Evolutionary conservation across 2,797 vertebrate species (phyloP).

Genomic region (Fistularia tabacaria): DNA sequence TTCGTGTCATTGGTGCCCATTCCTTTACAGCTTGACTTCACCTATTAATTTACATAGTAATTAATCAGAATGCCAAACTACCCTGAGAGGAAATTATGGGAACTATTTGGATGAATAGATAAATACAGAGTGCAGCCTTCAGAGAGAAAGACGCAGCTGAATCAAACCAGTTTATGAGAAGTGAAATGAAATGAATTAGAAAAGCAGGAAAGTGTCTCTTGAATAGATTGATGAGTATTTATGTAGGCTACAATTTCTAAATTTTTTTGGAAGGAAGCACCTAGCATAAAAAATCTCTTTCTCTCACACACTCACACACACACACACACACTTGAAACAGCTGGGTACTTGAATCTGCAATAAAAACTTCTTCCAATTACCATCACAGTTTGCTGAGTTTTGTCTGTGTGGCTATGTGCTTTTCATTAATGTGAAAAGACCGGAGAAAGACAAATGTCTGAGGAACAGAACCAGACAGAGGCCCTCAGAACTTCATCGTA

Average conservation of each 20-base stretch:
- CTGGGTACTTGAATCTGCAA: conserved; percentile 19
- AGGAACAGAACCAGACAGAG: conserved; percentile 3
- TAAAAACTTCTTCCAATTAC: conserved; percentile 39
- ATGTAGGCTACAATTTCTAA: conserved; percentile 3
- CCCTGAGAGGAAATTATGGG: conserved; percentile 21
- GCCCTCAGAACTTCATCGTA: conserved; percentile 13
- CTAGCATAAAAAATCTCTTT: conserved; percentile 11
- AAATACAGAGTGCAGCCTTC: conserved; percentile 14
- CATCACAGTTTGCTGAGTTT: conserved; percentile 30
- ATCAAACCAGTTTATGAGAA: conserved; percentile 15
- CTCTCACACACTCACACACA: conserved; percentile 4
- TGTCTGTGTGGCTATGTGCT: conserved; percentile 5
- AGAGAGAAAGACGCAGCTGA: conserved; percentile 8
- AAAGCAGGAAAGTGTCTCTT: conserved; percentile 22
- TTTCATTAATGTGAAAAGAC: conserved; percentile 9
- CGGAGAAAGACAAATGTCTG: conserved; percentile 13
- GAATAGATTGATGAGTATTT: conserved; percentile 32
- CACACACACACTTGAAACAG: conserved; percentile 26
- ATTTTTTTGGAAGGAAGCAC: conserved; percentile 24
- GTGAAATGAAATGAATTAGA: conserved; percentile 12
- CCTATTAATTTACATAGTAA: conserved; percentile 27
- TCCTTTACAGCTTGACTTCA: conserved; percentile 20
- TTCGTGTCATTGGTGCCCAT: conserved; percentile 1
- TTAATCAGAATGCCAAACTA: conserved; percentile 24
- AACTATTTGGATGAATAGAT: conserved; percentile 37